phyloP scores from a whole-genome alignment of 2,888 invertebrate genomes.

The Halocaridina rubra region DNA sequence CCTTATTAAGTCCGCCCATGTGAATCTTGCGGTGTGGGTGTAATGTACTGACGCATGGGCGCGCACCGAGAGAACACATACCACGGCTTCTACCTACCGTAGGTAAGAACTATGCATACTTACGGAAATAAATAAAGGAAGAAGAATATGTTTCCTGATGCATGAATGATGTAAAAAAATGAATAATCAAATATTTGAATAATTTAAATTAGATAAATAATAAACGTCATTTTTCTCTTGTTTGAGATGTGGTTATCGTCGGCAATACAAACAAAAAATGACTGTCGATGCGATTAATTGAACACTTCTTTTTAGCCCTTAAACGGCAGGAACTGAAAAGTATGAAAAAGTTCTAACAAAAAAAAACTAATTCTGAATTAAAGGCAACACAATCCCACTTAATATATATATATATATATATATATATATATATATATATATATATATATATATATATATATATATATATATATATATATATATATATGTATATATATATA shows the following conservation, averaged over 20 bases:
- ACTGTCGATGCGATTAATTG: neutral
- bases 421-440: no score
- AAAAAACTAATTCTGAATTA: neutral
- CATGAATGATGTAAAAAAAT: neutral
- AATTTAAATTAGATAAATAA: no score
- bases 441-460: no score
- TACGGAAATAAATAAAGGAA: neutral
- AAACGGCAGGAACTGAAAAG: neutral
- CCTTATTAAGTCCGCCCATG: conserved; percentile 5
- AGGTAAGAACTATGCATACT: neutral
- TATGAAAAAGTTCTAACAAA: neutral
- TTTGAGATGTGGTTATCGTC: no score
- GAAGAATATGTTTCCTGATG: neutral
- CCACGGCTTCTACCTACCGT: neutral
- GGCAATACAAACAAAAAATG: no score
- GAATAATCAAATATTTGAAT: neutral
- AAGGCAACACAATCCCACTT: neutral
- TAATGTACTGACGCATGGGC: conserved; percentile 5
- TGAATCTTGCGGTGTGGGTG: conserved; percentile 8
- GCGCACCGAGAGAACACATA: neutral
- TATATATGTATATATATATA: neutral
- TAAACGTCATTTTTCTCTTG: no score
- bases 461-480: neutral
- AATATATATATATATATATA: neutral
- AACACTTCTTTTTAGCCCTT: neutral